phyloP scores from a whole-genome alignment of 2,797 vertebrate genomes.

The Streptopelia turtur region DNA sequence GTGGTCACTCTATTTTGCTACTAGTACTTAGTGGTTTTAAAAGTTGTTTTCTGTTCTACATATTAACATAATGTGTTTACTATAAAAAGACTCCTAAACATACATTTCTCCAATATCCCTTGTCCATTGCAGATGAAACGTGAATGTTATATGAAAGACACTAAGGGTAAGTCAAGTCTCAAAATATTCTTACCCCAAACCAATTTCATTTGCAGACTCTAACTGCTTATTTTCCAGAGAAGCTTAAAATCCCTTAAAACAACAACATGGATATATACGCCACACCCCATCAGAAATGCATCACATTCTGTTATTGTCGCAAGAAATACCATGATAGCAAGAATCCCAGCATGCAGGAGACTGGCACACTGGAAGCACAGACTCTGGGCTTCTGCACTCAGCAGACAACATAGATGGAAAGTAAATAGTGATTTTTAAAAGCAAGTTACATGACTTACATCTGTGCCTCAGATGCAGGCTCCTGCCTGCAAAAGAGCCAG shows the following conservation, averaged over 20 bases:
- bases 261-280: background rate
- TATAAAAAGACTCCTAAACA: conserved; percentile 62
- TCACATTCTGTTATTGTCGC: background rate
- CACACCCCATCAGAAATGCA: background rate
- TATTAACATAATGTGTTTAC: conserved; percentile 41
- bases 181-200: background rate
- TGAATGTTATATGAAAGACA: background rate
- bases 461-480: background rate
- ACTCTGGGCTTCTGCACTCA: background rate
- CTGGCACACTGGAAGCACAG: background rate
- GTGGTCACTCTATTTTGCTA: conserved; percentile 35
- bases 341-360: background rate
- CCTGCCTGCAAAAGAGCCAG: background rate
- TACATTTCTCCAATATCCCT: background rate
- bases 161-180: background rate
- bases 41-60: conserved; percentile 48
- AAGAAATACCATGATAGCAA: background rate
- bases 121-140: conserved; percentile 9
- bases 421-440: background rate
- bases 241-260: background rate
- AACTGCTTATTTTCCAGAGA: conserved; percentile 4
- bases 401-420: background rate
- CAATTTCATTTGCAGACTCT: background rate
- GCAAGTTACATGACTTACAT: background rate
- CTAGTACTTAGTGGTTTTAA: conserved; percentile 58